phyloP scores from a whole-genome alignment of 1,140 invertebrate species.

The Drosophila ironensis region DNA sequence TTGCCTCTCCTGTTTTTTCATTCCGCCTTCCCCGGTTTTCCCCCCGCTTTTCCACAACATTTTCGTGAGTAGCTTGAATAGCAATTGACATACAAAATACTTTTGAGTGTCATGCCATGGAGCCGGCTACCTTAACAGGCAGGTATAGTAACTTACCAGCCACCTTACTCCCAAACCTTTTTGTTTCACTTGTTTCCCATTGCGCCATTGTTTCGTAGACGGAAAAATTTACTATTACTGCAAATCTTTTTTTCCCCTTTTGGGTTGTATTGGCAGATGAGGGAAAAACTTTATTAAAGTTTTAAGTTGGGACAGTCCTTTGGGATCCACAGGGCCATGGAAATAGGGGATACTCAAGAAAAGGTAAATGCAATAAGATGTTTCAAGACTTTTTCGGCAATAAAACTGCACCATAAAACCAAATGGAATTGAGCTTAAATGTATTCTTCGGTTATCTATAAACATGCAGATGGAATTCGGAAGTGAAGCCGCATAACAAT shows the following conservation, averaged over 20 bases:
- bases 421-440: slow-evolving; percentile 1
- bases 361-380: neutral
- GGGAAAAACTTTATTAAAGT: slow-evolving; percentile 49
- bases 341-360: neutral
- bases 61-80: slow-evolving; percentile 57
- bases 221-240: slow-evolving; percentile 33
- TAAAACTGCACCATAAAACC: slow-evolving; percentile 7
- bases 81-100: slow-evolving; percentile 64
- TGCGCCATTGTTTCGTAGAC: slow-evolving; percentile 46
- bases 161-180: neutral
- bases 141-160: slow-evolving; percentile 18
- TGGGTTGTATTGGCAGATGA: slow-evolving; percentile 4
- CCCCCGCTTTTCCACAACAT: neutral
- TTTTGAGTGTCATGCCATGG: slow-evolving; percentile 50
- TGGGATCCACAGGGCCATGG: neutral
- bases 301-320: slow-evolving; percentile 9
- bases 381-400: neutral
- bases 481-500: slow-evolving; percentile 10
- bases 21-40: neutral
- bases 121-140: slow-evolving; percentile 29
- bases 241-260: slow-evolving; percentile 41
- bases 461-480: slow-evolving; percentile 16
- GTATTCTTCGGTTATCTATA: neutral
- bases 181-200: slow-evolving; percentile 3
- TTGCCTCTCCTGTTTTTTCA: neutral